Percentiles rank a stretch among this genome's conserved stretches.
Conservation (phyloP, 1,140 invertebrate species). For the Wasmannia auropunctata region DNA sequence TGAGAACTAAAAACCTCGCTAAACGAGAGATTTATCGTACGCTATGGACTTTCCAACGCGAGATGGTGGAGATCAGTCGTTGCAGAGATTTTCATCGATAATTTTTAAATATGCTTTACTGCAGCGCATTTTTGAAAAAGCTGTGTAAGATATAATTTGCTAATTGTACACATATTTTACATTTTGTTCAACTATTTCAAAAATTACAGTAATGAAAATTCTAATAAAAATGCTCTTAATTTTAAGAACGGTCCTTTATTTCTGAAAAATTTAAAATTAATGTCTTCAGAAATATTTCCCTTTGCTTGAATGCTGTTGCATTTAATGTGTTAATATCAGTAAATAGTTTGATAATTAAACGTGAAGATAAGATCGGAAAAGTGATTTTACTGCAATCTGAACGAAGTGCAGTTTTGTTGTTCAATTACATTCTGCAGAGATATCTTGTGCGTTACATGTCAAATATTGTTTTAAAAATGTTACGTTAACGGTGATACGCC, state of each 20-base stretch:
- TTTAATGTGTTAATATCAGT: neutral
- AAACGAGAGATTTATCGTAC: neutral
- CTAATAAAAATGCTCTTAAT: neutral
- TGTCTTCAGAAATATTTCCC: neutral
- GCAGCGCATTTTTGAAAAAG: neutral
- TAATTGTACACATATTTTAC: neutral
- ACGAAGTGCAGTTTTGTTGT: neutral
- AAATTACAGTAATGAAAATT: neutral
- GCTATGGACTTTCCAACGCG: neutral
- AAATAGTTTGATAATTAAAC: neutral
- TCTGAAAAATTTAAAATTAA: neutral
- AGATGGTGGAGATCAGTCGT: neutral
- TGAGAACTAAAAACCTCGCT: constrained; percentile 5
- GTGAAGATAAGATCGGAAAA: neutral
- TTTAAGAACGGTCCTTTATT: neutral
- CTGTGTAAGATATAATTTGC: neutral
- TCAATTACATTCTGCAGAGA: neutral
- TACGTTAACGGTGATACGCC: neutral
- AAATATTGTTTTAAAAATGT: constrained; percentile 31
- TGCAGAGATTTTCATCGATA: neutral
- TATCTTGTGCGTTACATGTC: neutral
- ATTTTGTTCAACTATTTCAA: neutral
- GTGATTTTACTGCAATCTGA: neutral
- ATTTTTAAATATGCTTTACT: neutral
- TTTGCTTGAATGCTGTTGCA: neutral